Base-by-base conservation (phyloP, 2,797 vertebrate genomes). In the Pseudomugil tenellus region DNA sequence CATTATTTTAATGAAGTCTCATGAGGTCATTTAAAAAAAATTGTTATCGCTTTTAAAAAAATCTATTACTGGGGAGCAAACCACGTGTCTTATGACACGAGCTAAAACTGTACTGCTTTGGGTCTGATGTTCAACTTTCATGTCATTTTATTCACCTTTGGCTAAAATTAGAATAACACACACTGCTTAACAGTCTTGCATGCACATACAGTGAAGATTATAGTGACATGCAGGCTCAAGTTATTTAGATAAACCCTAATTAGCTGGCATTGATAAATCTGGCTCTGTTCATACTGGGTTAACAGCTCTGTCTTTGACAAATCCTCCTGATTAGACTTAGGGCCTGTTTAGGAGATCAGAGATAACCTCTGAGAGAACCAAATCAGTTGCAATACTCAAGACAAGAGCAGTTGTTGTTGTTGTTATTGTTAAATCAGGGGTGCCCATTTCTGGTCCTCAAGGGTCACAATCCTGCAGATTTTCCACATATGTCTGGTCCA, bases 181-280 rank as follows among this genome's bases (percentile, higher is more conserved):
- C 55, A 32, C 32, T 60, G 48, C 55, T 72, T 41, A 67, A 78
- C 46, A 41, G 34, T 63, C 61, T 23, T 43, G 9, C 63, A 70
- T 51, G 52, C 60, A 26, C 34, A 64, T n/a, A 67, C 25, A 73
- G 61, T 65, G 48, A 32, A 32, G 32, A 73, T 70, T 57, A 37
- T 57, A 63, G 57, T 72, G 81, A 74, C 81, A 86, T 76, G 61
- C 71, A 83, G 70, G 70, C 67, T 84, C 76, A 86, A 80, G 76
- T 70, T 80, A 81, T 85, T 89, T 81, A 84, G 81, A 81, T 59
- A 80, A 90, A 90, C 91, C 83, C 87, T 83, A 87, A 77, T 84
- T 88, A 89, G 83, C 72, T 56, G 66, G 58, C 74, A 77, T 54
- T 76, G 72, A 75, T 58, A 84, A 74, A 37, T 37, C 35, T 37